A percentile compares a stretch with the other conserved stretches of the same genome.
phyloP scores from a whole-genome alignment of 2,113 vertebrate genomes.

The Brevimyrus niger region DNA sequence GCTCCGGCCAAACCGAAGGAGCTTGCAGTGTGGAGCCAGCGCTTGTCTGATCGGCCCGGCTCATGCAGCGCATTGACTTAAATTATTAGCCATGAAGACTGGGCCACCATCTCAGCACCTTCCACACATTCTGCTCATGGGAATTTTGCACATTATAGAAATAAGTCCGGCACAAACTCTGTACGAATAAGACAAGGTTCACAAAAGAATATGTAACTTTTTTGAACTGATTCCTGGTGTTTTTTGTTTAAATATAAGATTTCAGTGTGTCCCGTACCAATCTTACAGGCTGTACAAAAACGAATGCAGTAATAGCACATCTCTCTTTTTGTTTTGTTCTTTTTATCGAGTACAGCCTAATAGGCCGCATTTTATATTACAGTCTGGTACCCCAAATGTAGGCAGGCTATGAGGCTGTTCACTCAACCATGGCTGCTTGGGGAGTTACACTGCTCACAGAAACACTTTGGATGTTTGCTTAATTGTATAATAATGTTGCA shows the following conservation, averaged over 20 bases:
- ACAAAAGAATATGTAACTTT: not conserved
- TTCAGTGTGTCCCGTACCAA: not conserved
- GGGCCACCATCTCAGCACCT: not conserved
- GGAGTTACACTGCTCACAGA: not conserved
- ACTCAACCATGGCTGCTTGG: not conserved
- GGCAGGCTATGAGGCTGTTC: not conserved
- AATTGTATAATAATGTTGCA: not conserved
- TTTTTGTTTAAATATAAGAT: not conserved
- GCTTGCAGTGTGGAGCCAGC: not conserved
- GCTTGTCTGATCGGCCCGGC: constrained; percentile 2
- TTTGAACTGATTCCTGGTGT: not conserved
- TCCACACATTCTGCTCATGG: not conserved
- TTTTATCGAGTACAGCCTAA: not conserved
- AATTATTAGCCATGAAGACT: constrained; percentile 18
- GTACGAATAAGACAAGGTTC: not conserved
- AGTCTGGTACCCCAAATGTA: not conserved
- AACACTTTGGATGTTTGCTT: not conserved
- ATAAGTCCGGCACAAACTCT: not conserved
- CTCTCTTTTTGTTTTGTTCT: not conserved
- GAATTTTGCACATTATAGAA: not conserved
- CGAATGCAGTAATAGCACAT: not conserved
- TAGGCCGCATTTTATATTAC: not conserved
- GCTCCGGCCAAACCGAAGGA: constrained; percentile 5
- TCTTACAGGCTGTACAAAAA: not conserved
- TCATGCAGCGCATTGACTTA: not conserved